phyloP scores from a whole-genome alignment of 2,797 vertebrate species.

The Hyperoplus lanceolatus region DNA sequence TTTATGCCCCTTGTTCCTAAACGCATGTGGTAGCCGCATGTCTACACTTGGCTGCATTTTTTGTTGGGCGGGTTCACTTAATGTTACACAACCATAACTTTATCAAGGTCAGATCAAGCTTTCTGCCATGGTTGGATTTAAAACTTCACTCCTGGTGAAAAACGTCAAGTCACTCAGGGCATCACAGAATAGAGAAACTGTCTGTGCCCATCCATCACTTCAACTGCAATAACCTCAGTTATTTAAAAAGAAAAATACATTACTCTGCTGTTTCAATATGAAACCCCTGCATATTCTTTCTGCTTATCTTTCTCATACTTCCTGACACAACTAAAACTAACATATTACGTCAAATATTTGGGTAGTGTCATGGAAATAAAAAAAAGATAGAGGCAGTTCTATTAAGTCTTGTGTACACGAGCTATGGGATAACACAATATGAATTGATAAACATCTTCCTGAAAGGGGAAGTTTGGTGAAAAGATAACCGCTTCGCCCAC shows the following conservation, averaged over 20 bases:
- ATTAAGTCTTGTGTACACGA: neutral
- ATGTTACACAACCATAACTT: slow-evolving; percentile 18
- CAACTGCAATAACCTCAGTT: slow-evolving; percentile 27
- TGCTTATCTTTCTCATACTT: neutral
- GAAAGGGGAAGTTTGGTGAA: neutral
- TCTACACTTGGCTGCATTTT: neutral
- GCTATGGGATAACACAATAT: neutral
- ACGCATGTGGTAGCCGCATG: neutral
- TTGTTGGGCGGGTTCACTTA: neutral
- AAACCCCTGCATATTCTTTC: slow-evolving; percentile 7
- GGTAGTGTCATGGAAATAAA: neutral
- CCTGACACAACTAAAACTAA: slow-evolving; percentile 19
- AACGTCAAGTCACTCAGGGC: slow-evolving; percentile 55
- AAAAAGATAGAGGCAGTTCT: neutral
- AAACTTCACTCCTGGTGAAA: slow-evolving; percentile 35
- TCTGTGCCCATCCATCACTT: slow-evolving; percentile 52
- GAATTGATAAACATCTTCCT: neutral
- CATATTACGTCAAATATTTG: neutral
- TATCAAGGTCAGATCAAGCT: neutral
- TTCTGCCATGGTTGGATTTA: slow-evolving; percentile 29
- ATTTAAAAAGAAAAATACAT: neutral
- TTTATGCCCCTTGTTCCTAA: neutral
- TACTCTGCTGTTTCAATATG: slow-evolving; percentile 25
- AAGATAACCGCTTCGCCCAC: neutral
- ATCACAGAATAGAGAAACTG: slow-evolving; percentile 37